Base-by-base conservation (phyloP, 2,113 vertebrate species). In the Chloropsis cyanopogon region DNA sequence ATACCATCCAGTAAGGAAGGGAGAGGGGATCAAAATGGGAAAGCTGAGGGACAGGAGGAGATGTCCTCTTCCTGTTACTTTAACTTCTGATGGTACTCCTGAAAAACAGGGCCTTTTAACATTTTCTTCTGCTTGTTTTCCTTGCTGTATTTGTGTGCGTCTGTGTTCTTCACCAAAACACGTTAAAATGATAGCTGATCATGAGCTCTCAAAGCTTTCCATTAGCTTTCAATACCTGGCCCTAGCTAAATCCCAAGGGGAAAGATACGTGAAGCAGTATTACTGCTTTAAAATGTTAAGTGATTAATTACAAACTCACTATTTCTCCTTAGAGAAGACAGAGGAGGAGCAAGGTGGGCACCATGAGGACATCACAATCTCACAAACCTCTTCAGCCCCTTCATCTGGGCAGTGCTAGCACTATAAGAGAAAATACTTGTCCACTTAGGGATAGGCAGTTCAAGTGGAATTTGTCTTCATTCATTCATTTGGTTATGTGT, bases 51-150 rank as follows among this genome's bases (percentile, higher is more conserved):
- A 23, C 29, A 63, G 42, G 39, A 76, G 19, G 17, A n/a, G 6
- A n/a, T 2, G 0, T 41, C 11, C 6, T 86, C 5, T 7, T 72
- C 19, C 16, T 6, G 0, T 49, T 78, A 37, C 26, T 71, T 71
- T 14, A 82, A n/a, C 12, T 26, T 59, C 20, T 39, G 14, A 26
- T 79, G 49, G 41, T 66, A 5, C 4, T 71, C 0, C 44, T 71
- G 35, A 63, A 79, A 87, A 89, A 9, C 0, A 2, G 8, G 18
- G 46, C 14, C 9, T 71, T 88, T 60, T 44, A 25, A 42, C 22
- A 39, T 56, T 41, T 46, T 56, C 6, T 83, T 57, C 41, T 5
- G 4, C 52, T 53, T 68, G 18, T 42, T 84, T 84, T 83, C 31
- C 25, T 65, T 64, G 10, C 26, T 52, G 7, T 3, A 0, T 33